Conservation (phyloP, 2,113 vertebrate species). For the Ciconia maguari region DNA sequence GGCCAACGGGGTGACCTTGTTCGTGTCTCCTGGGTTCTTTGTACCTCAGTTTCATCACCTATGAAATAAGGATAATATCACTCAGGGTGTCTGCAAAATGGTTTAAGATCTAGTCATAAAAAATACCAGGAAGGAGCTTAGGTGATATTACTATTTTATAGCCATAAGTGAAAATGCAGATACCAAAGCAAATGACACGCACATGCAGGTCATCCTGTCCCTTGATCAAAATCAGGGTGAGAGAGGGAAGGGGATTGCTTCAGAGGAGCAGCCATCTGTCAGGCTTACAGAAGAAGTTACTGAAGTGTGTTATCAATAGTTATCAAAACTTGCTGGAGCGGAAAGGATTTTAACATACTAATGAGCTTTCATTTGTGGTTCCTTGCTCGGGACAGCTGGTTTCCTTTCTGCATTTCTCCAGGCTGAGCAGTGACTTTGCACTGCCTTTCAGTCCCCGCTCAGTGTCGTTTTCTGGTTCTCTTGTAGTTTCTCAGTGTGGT, state of each 20-base stretch:
- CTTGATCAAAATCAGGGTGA: neutral
- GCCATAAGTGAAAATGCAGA: neutral
- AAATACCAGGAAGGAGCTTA: neutral
- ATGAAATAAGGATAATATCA: neutral
- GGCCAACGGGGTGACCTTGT: neutral
- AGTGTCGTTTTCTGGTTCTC: neutral
- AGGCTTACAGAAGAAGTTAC: neutral
- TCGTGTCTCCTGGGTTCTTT: neutral
- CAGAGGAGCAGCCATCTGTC: neutral
- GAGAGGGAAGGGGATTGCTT: neutral
- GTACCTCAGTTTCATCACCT: neutral
- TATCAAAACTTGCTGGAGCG: neutral
- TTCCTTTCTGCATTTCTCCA: neutral
- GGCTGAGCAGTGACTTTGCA: neutral
- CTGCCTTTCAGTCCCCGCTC: neutral
- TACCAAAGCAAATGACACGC: neutral
- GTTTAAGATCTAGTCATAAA: neutral
- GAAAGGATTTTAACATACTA: slow-evolving; percentile 19
- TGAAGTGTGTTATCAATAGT: slow-evolving; percentile 5
- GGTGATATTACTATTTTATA: neutral
- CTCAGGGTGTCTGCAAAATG: neutral
- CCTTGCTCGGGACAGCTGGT: neutral
- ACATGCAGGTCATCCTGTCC: neutral
- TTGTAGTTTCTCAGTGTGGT: neutral
- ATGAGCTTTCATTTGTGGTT: neutral